These are phyloP conservation scores for Pseudomugil tenellus DNA, from an alignment of 2,797 vertebrate genomes.

Conservation along the genomic window DNA sequence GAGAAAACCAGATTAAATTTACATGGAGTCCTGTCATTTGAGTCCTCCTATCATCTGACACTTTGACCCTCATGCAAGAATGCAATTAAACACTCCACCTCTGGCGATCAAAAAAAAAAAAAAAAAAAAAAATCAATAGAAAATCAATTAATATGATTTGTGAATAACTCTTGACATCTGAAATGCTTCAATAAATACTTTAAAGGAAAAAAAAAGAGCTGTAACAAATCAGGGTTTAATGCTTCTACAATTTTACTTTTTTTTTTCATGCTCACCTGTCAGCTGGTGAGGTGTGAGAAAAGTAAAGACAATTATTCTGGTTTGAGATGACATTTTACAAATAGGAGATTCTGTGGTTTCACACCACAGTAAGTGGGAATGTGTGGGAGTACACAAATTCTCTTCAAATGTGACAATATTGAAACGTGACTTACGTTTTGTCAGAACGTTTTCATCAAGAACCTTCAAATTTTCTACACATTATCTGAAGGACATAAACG, in stretches of 20 bases:
- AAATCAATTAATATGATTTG: neutral
- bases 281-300: neutral
- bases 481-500: neutral
- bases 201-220: neutral
- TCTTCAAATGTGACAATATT: neutral
- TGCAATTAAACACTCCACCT: too few species aligned
- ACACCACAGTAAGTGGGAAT: neutral
- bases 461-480: neutral
- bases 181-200: neutral
- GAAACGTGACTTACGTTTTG: neutral
- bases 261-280: neutral
- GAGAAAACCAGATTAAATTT: too few species aligned
- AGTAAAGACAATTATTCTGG: neutral
- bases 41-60: too few species aligned
- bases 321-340: neutral
- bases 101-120: too few species aligned
- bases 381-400: constrained; percentile 1
- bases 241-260: neutral
- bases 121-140: too few species aligned
- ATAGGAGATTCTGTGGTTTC: neutral
- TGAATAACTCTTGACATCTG: neutral
- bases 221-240: neutral
- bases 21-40: too few species aligned
- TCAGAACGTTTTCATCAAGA: neutral
- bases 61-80: neutral